These are phyloP conservation scores for Cryptomyrus ogoouensis DNA, from an alignment of 2,113 vertebrate species.

Conservation along the genomic window DNA sequence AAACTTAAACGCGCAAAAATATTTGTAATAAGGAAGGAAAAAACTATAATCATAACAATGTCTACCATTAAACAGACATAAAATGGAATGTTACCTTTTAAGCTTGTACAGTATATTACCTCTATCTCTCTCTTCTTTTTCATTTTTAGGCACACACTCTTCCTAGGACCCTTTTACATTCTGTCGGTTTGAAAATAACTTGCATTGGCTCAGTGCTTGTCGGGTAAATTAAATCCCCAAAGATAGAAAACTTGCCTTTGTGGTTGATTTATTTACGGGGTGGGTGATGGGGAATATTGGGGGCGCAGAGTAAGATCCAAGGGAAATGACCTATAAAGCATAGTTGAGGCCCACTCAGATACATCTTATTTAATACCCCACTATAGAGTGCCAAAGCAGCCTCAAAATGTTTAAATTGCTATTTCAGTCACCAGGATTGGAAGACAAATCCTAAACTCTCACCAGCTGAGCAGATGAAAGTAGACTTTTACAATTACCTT, in stretches of 20 bases:
- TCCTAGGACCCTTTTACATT: constrained; percentile 23
- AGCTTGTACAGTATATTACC: background rate
- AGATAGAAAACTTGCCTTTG: constrained; percentile 39
- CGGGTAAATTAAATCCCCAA: constrained; percentile 55
- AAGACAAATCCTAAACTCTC: constrained; percentile 22
- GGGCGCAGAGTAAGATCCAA: constrained; percentile 44
- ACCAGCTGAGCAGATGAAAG: constrained; percentile 12
- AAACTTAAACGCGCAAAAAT: background rate
- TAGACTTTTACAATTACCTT: background rate
- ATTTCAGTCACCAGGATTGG: constrained; percentile 28
- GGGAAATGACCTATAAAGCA: constrained; percentile 56
- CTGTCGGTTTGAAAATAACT: constrained; percentile 41
- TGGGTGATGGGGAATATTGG: constrained; percentile 42
- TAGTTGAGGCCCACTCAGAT: constrained; percentile 36
- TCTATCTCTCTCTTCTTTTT: background rate
- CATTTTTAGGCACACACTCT: constrained; percentile 22
- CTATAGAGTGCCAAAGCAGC: constrained; percentile 31
- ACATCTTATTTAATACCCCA: constrained; percentile 54
- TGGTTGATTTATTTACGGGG: constrained; percentile 59
- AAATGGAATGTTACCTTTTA: background rate
- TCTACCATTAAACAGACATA: background rate
- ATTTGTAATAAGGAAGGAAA: background rate
- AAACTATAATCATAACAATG: background rate
- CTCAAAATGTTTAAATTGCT: constrained; percentile 31
- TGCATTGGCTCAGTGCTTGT: constrained; percentile 35